Evolutionary conservation across 2,797 vertebrate species (phyloP), one percentile per base, ranked within the genome.

Genomic region (Cygnus olor): DNA sequence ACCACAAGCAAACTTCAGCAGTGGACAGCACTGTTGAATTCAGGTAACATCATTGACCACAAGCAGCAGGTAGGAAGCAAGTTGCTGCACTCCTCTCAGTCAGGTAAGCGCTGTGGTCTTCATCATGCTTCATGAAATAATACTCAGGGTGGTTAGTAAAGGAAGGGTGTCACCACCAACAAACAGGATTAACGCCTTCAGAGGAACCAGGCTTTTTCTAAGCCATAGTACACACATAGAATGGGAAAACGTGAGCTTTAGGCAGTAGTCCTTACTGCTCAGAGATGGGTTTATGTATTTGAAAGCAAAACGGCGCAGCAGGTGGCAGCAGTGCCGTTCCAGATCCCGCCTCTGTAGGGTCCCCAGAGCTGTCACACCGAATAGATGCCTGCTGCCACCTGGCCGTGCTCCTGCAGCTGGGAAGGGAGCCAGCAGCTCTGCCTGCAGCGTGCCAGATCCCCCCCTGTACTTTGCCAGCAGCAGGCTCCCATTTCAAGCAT

Each of bases 261-360:
- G 32, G 25, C 57, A 19, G 30, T 4, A 18, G 30, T 9, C 42
- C 42, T 42, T 49, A 6, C 51, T 27, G 10, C 61, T 45, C 47
- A 5, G 30, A 27, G 38, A 1, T 1, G 25, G 42, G 4, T 32
- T 53, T 87, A 66, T 51, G 30, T 42, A 12, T 74, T 71, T 44
- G 34, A 64, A 64, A 68, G 69, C 6, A 27, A 47, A 82, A 56
- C 6, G 34, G 22, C 76, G 74, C 89, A 85, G 88, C 76, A 94
- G 76, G 76, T 90, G 81, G 76, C 85, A 95, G 81, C 84, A 93
- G 58, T 69, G 77, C 6, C 57, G 83, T 88, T 80, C 40, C 36
- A 89, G 45, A 71, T 3, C 40, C 58, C 14, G 5, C 24, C n/a
- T 36, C 22, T n/a, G 30, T 54, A 18, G 16, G 53, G 53, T 54